Base-by-base conservation (phyloP, 2,888 invertebrate species). In the Ochropleura plecta region DNA sequence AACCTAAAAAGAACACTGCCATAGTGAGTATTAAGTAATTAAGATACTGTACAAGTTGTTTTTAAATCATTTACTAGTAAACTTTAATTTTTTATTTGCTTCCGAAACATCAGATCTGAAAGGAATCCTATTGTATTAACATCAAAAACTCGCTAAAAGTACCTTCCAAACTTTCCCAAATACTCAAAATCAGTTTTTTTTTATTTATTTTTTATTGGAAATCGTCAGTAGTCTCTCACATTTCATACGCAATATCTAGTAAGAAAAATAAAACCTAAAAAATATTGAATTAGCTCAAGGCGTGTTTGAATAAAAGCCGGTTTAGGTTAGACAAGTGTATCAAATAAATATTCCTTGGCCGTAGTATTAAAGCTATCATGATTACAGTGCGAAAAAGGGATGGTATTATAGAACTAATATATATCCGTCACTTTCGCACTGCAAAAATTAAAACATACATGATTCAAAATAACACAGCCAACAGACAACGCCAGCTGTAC, bases 91-190 rank as follows among this genome's bases (percentile, higher is more conserved):
- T 72, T 16, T n/a, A 30, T 7, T n/a, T 12, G 5, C 51, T 65
- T 44, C 66, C 66, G 70, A 12, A 76, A 76, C 68, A 70, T 62
- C 14, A 72, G 18, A 71, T 66, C 79, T 83, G 76, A 85, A 82
- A 76, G 79, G 79, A 60, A 63, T 66, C 8, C n/a, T 14, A 57
- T 49, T 48, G 4, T 53, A 70, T 73, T 67, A 18, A 59, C 14
- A 49, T 59, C 40, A 44, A 30, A 59, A 30, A 63, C 57, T 55
- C 40, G 67, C 64, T 63, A 70, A 53, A 70, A 79, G 79, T 78
- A 76, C 77, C 60, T 75, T 79, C 76, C 74, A 73, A 79, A 69
- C 53, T 73, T 66, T 81, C 82, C 84, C 78, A 83, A 85, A 71
- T 73, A 53, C 57, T 69, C 57, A 16, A 20, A 55, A 59, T 51